Conservation (phyloP, 2,888 invertebrate genomes). For the Galeruca laticollis region DNA sequence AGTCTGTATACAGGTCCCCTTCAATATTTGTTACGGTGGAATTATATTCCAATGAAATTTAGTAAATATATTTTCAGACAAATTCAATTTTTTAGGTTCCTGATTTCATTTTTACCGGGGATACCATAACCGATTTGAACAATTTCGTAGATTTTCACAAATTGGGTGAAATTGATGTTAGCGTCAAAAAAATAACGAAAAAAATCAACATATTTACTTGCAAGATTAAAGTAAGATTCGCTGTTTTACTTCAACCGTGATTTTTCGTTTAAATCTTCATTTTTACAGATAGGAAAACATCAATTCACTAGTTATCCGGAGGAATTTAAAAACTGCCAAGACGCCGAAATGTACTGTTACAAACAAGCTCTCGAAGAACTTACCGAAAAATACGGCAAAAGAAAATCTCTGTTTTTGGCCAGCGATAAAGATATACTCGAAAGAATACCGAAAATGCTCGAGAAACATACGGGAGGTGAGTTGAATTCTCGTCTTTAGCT, state of each 20-base stretch:
- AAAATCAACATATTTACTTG: conserved; percentile 51
- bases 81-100: conserved; percentile 35
- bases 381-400: conserved; percentile 55
- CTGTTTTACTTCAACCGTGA: neutral
- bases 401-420: conserved; percentile 55
- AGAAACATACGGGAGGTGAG: conserved; percentile 65
- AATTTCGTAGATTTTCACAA: conserved; percentile 56
- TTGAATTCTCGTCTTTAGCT: neutral
- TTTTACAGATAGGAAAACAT: conserved; percentile 59
- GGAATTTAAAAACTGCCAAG: conserved; percentile 61
- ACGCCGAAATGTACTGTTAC: conserved; percentile 66
- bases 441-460: conserved; percentile 65
- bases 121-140: conserved; percentile 57
- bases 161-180: conserved; percentile 54
- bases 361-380: conserved; percentile 63
- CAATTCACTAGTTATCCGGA: conserved; percentile 66
- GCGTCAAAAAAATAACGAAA: conserved; percentile 42
- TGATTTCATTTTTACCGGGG: conserved; percentile 52
- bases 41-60: no score
- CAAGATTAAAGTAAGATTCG: conserved; percentile 56
- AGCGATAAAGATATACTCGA: conserved; percentile 57
- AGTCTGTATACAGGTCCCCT: no score
- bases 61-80: no score
- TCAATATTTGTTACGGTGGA: no score
- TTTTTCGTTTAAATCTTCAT: neutral